Conservation (phyloP, 2,797 vertebrate species). For the Sebastes reedi region DNA sequence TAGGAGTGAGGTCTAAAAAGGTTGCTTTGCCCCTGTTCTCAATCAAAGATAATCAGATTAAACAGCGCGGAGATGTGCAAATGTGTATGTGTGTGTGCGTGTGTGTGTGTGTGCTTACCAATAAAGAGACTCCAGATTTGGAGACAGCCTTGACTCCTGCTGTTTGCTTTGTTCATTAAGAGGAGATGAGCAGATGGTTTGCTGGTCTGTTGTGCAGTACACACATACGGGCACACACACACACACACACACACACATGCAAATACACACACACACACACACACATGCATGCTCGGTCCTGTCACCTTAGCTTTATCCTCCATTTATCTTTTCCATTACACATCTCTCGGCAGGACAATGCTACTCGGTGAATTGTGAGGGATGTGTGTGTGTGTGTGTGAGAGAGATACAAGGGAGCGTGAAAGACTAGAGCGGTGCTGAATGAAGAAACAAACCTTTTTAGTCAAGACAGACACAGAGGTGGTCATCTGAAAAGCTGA, state of each 20-base stretch:
- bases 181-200: constrained; percentile 89
- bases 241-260: constrained; percentile 43
- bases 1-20: constrained; percentile 81
- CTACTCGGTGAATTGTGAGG: constrained; percentile 78
- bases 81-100: constrained; percentile 37
- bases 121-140: constrained; percentile 85
- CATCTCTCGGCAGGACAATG: constrained; percentile 79
- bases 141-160: constrained; percentile 87
- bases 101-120: constrained; percentile 75
- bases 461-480: constrained; percentile 81
- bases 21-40: constrained; percentile 82
- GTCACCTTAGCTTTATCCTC: constrained; percentile 87
- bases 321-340: constrained; percentile 91
- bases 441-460: constrained; percentile 75
- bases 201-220: constrained; percentile 82
- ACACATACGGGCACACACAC: constrained; percentile 57
- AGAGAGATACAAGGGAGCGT: constrained; percentile 37
- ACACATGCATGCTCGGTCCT: constrained; percentile 64
- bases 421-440: constrained; percentile 51
- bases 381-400: constrained; percentile 36
- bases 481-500: constrained; percentile 85
- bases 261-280: constrained; percentile 48
- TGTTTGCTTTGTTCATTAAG: constrained; percentile 90
- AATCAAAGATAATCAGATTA: constrained; percentile 85
- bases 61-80: constrained; percentile 74